These are phyloP conservation scores for Clupea harengus DNA, from an alignment of 2,113 vertebrate genomes.

Conservation along the genomic window DNA sequence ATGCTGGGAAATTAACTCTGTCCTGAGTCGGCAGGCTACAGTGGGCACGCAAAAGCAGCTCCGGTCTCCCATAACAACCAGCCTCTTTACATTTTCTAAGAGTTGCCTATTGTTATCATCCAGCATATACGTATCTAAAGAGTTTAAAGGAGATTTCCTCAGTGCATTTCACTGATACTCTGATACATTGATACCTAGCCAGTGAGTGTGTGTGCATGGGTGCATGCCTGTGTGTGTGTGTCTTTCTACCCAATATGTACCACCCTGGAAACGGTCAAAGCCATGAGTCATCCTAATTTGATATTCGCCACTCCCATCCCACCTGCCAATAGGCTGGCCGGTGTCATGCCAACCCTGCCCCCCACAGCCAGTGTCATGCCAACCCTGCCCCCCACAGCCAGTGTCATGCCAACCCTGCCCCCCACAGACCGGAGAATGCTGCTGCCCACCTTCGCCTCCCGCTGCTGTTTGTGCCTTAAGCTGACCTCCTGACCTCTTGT, in stretches of 20 bases:
- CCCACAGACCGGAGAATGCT: constrained; percentile 47
- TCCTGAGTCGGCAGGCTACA: background rate
- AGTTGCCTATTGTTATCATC: background rate
- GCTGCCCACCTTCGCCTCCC: constrained; percentile 44
- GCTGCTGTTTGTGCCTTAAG: constrained; percentile 48
- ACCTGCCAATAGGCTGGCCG: too few species aligned
- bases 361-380: too few species aligned
- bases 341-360: too few species aligned
- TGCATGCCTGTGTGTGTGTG: too few species aligned
- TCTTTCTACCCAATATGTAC: too few species aligned
- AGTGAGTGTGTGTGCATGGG: too few species aligned
- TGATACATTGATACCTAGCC: background rate
- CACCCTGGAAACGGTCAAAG: background rate
- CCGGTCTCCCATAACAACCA: constrained; percentile 39
- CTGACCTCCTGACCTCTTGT: constrained; percentile 62
- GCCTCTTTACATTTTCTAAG: background rate
- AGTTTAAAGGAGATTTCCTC: background rate
- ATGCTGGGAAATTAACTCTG: constrained; percentile 71
- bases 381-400: too few species aligned
- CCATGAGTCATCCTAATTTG: background rate
- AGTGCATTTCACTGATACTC: background rate
- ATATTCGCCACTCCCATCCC: background rate
- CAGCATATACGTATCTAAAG: background rate
- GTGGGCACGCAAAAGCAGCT: constrained; percentile 56
- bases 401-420: too few species aligned